Evolutionary conservation across 1,140 invertebrate species (phyloP), one percentile per base, ranked within the genome.

Genomic region (Monomorium pharaonis): DNA sequence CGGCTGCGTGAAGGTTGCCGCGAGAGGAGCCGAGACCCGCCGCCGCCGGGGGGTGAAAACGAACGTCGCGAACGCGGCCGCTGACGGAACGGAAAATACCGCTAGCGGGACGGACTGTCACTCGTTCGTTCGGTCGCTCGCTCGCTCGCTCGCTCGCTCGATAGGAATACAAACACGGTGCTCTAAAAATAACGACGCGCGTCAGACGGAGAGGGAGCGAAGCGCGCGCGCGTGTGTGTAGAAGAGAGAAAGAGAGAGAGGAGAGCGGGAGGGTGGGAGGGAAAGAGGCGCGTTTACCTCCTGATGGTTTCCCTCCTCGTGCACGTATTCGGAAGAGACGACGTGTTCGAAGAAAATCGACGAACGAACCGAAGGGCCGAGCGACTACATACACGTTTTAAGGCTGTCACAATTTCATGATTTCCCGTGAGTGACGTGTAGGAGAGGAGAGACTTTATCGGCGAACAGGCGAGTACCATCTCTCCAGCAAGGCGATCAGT

Each of bases 281-380:
- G 70, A n/a, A 33, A 77, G 44, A 84, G 56, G 14, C 27, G 51
- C 69, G 70, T 47, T 75, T 89, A 90, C 89, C 89, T 89, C 67
- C 49, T 76, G 75, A 69, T 63, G 86, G 72, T 51, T 63, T 56
- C 70, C n/a, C 33, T 78, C 51, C 72, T 54, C 14, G 56, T 58
- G 37, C 12, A 81, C 54, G 63, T 33, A 21, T 27, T 33, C 18
- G 30, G 24, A 83, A 80, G 14, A 58, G 14, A 58, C 42, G 44
- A 83, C 44, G 42, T 24, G 51, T 67, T 67, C 37, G 21, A n/a
- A 51, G 76, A 24, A 72, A 81, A 89, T 67, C 75, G 75, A 21
- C 77, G 54, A 69, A 47, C 47, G 33, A 77, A 84, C 72, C 47
- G 33, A 77, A 84, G 63, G 51, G 16, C 58, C 30, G 10, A 7